These are phyloP conservation scores for Ceyx melanurus DNA, from an alignment of 2,113 vertebrate genomes.

Conservation along the genomic window DNA sequence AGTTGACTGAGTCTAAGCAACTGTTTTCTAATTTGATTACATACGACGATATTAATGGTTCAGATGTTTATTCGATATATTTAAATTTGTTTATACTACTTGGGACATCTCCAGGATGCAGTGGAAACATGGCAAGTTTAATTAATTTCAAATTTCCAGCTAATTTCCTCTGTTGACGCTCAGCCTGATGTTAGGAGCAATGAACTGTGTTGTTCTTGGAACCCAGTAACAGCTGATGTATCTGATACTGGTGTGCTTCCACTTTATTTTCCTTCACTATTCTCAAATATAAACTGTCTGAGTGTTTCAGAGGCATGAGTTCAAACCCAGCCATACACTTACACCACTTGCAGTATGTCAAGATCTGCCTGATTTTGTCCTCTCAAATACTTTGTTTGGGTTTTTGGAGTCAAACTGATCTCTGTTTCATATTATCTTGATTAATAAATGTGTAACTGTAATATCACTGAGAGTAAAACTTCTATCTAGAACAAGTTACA, in stretches of 20 bases:
- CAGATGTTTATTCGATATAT: conserved; percentile 6
- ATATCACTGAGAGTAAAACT: background rate
- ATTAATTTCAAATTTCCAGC: conserved; percentile 47
- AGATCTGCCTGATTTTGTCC: background rate
- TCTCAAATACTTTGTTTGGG: background rate
- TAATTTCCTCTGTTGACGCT: background rate
- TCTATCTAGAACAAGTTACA: background rate
- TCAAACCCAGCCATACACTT: background rate
- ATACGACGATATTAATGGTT: background rate
- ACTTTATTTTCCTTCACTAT: background rate
- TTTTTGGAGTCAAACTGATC: background rate
- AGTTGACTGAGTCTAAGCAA: background rate
- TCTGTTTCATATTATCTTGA: background rate
- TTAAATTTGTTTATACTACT: conserved; percentile 55
- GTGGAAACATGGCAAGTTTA: conserved; percentile 30
- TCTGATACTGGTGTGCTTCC: background rate
- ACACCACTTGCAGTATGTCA: background rate
- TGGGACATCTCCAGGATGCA: conserved; percentile 21
- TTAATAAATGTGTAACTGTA: background rate
- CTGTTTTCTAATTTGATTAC: conserved; percentile 1
- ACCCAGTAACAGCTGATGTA: background rate
- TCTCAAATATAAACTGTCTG: background rate
- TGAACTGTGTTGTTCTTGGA: conserved; percentile 5
- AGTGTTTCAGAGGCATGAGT: background rate
- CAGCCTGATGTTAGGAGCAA: background rate